Conservation (phyloP, 2,113 vertebrate species). For the Mesocricetus auratus region DNA sequence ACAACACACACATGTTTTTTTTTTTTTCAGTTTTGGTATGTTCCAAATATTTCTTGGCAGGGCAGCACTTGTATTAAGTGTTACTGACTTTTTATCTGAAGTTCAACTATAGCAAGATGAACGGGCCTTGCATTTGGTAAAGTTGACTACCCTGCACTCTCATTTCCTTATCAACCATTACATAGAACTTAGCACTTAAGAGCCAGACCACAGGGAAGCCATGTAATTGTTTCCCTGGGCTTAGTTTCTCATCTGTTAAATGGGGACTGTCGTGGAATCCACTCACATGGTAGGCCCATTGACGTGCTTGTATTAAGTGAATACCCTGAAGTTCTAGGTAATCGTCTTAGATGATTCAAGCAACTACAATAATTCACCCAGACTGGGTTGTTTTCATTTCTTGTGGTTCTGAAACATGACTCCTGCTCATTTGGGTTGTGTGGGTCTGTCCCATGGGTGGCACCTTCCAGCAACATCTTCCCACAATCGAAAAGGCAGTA, state of each 20-base stretch:
- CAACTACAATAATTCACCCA: neutral
- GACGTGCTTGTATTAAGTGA: neutral
- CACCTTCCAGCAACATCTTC: neutral
- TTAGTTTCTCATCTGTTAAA: slow-evolving; percentile 33
- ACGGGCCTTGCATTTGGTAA: neutral
- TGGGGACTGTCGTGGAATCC: neutral
- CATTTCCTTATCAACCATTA: neutral
- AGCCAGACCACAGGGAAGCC: neutral
- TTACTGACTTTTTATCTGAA: neutral
- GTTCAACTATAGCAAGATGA: neutral
- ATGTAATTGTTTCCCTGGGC: neutral
- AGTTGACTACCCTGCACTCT: neutral
- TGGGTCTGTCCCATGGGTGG: neutral
- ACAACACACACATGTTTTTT: neutral
- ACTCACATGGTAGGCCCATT: neutral
- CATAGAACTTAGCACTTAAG: neutral
- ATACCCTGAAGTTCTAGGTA: neutral
- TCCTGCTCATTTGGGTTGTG: neutral
- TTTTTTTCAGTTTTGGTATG: neutral
- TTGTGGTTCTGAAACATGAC: neutral
- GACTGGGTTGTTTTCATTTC: neutral
- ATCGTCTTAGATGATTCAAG: neutral
- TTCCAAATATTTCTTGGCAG: neutral
- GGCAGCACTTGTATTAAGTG: neutral
- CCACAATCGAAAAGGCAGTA: neutral